Evolutionary conservation across 2,797 vertebrate species (phyloP), one percentile per base, ranked within the genome.

Genomic region (Pantherophis vulpinus): DNA sequence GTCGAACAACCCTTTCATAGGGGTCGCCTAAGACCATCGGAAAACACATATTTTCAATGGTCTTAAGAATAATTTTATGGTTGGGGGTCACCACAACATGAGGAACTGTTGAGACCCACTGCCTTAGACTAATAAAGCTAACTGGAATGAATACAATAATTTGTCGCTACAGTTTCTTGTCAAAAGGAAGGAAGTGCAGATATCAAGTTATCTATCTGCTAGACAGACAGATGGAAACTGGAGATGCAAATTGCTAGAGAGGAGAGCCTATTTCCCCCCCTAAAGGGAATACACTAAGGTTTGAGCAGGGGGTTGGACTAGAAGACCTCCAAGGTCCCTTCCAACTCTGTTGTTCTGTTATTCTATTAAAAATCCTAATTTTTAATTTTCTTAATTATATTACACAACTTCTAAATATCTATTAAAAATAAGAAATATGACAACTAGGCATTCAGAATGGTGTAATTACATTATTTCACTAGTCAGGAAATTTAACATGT

Each of bases 221-320:
- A 83, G 74, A 10, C 18, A 47, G 74, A 83, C 20, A 25, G 74
- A 83, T 47, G 9, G 25, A 42, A 59, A 88, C 9, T 25, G 93
- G 86, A 91, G 88, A 92, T 93, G 94, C 92, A 90, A 92, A 63
- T 91, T 95, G 93, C 93, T 95, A 92, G 90, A 93, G 70, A 90
- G 63, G n/a, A 27, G 5, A 58, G 66, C 54, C 90, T 86, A 87
- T 83, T 79, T 42, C 8, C 3, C 32, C 32, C 86, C 87, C 29
- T 42, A 74, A 94, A 94, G 25, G 0, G 0, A 61, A 29, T 37
- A 0, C 0, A 37, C 90, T 7, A 18, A 11, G 3, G 5, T 6
- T 14, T 32, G n/a, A 32, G 66, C 66, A 70, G n/a, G 4, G 66
- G 6, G n/a, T 32, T 70, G 2, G n/a, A 66, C 63, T 32, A 32